Base-by-base conservation (phyloP, 2,797 vertebrate genomes). In the Galagoides demidoff region DNA sequence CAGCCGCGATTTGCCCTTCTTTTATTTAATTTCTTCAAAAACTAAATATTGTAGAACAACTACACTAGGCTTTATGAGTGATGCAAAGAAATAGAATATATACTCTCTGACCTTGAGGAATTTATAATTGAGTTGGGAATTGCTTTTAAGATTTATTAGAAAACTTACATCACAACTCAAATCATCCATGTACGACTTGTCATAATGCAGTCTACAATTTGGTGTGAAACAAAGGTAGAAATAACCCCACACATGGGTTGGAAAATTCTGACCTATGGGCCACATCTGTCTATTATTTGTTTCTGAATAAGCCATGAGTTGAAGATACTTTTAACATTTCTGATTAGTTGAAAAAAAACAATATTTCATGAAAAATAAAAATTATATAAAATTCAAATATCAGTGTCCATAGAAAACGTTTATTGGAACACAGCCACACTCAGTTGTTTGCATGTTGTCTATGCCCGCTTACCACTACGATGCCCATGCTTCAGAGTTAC, bases 401-500 rank as follows among this genome's bases (percentile, higher is more conserved):
- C 16, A 23, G 68, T 39, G n/a, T 63, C 74, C 55, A 19, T 71
- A 71, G 43, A 78, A 82, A 78, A 76, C 29, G 5, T 64, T 61
- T 23, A 55, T 7, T 37, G 70, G 55, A 78, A 74, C 34, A 92
- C 5, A 61, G 57, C 13, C 3, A 31, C 64, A 74, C 20, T n/a
- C 8, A 43, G 2, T 83, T 14, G 3, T 16, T 59, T 14, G 63
- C 39, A 70, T 27, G 17, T 2, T 49, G 85, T 37, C 63, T 45
- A 3, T 1, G 37, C 63, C 57, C 37, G 70, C 10, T 49, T 45
- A 11, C 1, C 29, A 3, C 25, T 3, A 22, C 8, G 3, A 6
- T 0, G 45, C 49, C 43, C 34, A 57, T 0, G 1, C n/a, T 29
- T 14, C 29, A 25, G 0, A n/a, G n/a, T 37, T 27, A 19, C 39